Evolutionary conservation across 2,888 invertebrate species (phyloP).

Genomic region (Ypsolopha scabrella): DNA sequence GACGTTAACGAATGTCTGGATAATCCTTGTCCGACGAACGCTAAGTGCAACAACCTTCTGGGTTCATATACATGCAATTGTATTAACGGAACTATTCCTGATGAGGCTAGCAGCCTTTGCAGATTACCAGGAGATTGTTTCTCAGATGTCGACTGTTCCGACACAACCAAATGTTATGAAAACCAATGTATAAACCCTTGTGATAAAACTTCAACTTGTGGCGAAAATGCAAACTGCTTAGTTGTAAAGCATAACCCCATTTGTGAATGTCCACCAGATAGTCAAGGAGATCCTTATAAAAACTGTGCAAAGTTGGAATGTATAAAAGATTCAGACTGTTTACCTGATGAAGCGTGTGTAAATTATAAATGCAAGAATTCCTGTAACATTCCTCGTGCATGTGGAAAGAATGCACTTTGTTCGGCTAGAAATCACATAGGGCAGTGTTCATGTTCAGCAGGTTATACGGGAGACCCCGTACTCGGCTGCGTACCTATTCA

Average conservation of each 20-base stretch:
- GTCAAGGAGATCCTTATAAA: slow-evolving; percentile 80
- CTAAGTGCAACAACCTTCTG: slow-evolving; percentile 81
- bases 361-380: slow-evolving; percentile 85
- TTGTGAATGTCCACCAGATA: slow-evolving; percentile 81
- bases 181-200: slow-evolving; percentile 85
- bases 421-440: slow-evolving; percentile 82
- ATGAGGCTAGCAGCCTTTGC: slow-evolving; percentile 79
- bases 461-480: slow-evolving; percentile 88
- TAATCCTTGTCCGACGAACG: slow-evolving; percentile 84
- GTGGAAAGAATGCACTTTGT: slow-evolving; percentile 85
- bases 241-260: slow-evolving; percentile 76
- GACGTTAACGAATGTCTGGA: slow-evolving; percentile 85
- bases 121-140: slow-evolving; percentile 86
- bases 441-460: slow-evolving; percentile 85
- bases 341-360: slow-evolving; percentile 78
- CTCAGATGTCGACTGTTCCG: slow-evolving; percentile 83
- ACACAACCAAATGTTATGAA: slow-evolving; percentile 79
- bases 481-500: slow-evolving; percentile 87
- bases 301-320: slow-evolving; percentile 84
- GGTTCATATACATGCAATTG: slow-evolving; percentile 86
- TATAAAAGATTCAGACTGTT: slow-evolving; percentile 81
- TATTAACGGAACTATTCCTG: slow-evolving; percentile 83
- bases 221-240: slow-evolving; percentile 80
- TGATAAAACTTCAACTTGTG: slow-evolving; percentile 74
- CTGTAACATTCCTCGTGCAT: slow-evolving; percentile 83